These are phyloP conservation scores for Tipula confusa DNA, from an alignment of 2,888 invertebrate species.

Conservation along the genomic window DNA sequence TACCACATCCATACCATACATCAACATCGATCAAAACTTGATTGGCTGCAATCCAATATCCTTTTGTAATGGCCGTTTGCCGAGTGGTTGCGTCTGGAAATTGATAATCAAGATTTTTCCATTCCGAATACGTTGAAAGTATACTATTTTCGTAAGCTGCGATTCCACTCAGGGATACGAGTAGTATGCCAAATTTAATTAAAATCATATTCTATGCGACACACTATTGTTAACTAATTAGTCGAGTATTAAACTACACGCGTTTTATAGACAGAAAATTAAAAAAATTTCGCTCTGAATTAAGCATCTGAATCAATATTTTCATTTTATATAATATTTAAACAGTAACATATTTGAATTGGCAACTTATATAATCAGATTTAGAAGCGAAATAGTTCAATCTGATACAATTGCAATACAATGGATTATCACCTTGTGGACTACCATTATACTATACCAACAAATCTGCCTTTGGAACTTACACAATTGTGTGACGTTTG, in stretches of 20 bases:
- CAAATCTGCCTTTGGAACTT: no score
- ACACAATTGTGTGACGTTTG: no score
- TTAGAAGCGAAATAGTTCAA: neutral
- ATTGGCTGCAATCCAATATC: constrained; percentile 56
- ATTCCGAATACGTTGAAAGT: constrained; percentile 52
- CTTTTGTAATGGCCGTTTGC: constrained; percentile 49
- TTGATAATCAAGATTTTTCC: constrained; percentile 64
- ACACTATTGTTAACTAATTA: neutral
- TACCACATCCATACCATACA: constrained; percentile 52
- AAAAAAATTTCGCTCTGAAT: neutral
- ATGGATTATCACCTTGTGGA: no score
- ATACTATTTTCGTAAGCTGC: neutral
- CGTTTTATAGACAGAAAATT: neutral
- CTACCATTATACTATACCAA: no score
- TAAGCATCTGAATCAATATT: neutral
- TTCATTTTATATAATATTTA: neutral
- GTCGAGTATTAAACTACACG: neutral
- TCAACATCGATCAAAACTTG: constrained; percentile 67
- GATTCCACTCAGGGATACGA: neutral
- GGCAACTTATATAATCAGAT: neutral
- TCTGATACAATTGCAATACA: neutral
- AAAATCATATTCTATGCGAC: neutral
- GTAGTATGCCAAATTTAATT: neutral
- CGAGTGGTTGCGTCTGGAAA: constrained; percentile 54
- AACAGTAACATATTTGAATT: neutral